phyloP scores from a whole-genome alignment of 2,113 vertebrate species.

The Vicugna pacos region DNA sequence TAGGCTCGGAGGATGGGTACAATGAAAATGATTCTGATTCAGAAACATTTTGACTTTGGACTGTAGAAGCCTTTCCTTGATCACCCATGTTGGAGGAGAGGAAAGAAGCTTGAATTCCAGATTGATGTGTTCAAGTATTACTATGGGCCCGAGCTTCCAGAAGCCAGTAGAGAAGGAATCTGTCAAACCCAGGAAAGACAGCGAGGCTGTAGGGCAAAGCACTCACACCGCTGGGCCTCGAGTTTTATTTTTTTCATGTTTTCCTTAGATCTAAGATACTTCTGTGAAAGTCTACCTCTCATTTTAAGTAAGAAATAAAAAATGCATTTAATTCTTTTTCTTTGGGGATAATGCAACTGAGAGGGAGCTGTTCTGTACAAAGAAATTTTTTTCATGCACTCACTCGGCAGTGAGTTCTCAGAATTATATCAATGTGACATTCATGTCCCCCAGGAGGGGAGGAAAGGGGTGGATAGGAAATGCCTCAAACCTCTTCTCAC shows the following conservation, averaged over 20 bases:
- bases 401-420: slow-evolving; percentile 75
- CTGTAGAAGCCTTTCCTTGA: slow-evolving; percentile 25
- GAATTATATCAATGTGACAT: slow-evolving; percentile 68
- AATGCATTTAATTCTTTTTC: slow-evolving; percentile 80
- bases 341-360: slow-evolving; percentile 82
- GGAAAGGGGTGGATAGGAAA: background rate
- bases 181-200: slow-evolving; percentile 57
- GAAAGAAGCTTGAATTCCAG: slow-evolving; percentile 73
- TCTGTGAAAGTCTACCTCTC: slow-evolving; percentile 88
- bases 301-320: slow-evolving; percentile 83
- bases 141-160: slow-evolving; percentile 56
- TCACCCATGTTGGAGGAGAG: slow-evolving; percentile 34
- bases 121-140: slow-evolving; percentile 52
- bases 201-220: slow-evolving; percentile 62
- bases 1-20: slow-evolving; percentile 90
- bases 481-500: slow-evolving; percentile 51
- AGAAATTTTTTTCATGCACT: slow-evolving; percentile 59
- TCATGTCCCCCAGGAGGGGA: slow-evolving; percentile 10
- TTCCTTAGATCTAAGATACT: slow-evolving; percentile 83
- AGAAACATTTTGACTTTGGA: slow-evolving; percentile 93
- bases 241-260: slow-evolving; percentile 74
- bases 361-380: slow-evolving; percentile 78
- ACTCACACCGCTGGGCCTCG: slow-evolving; percentile 62
- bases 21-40: slow-evolving; percentile 97
- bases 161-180: slow-evolving; percentile 68